phyloP scores from a whole-genome alignment of 2,888 invertebrate species.

The Melanargia galathea region DNA sequence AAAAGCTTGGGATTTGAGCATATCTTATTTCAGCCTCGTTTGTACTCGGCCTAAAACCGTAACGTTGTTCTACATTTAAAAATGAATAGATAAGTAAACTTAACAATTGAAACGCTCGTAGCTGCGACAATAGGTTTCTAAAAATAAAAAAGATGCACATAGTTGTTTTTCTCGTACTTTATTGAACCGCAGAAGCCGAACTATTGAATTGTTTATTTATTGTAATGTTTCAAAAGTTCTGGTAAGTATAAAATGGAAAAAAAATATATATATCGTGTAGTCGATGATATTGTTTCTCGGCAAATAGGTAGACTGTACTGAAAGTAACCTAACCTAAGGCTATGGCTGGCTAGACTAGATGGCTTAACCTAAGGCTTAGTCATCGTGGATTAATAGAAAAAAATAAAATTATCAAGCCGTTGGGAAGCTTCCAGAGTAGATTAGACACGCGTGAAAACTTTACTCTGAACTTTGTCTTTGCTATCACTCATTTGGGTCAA shows the following conservation, averaged over 20 bases:
- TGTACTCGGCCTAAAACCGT: neutral
- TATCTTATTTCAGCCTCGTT: neutral
- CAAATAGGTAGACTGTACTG: too few species aligned
- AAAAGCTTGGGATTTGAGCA: neutral
- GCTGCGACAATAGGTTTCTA: neutral
- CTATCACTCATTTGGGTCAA: too few species aligned
- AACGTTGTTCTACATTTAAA: conserved; percentile 13
- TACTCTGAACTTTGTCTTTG: too few species aligned
- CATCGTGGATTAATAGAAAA: too few species aligned
- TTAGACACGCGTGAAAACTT: too few species aligned
- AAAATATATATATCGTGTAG: neutral
- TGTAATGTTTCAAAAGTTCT: neutral
- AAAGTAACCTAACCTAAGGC: too few species aligned
- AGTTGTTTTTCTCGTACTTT: conserved; percentile 11
- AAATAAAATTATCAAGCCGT: too few species aligned
- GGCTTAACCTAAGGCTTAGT: too few species aligned
- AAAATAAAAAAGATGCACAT: conserved; percentile 3
- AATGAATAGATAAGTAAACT: conserved; percentile 21
- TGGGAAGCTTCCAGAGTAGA: too few species aligned
- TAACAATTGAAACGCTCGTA: conserved; percentile 17
- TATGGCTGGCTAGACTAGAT: too few species aligned
- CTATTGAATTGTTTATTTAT: neutral
- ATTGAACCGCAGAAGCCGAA: neutral
- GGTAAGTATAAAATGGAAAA: neutral
- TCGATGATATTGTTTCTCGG: too few species aligned